phyloP scores from a whole-genome alignment of 2,797 vertebrate genomes.

The Lindbergichthys nudifrons region DNA sequence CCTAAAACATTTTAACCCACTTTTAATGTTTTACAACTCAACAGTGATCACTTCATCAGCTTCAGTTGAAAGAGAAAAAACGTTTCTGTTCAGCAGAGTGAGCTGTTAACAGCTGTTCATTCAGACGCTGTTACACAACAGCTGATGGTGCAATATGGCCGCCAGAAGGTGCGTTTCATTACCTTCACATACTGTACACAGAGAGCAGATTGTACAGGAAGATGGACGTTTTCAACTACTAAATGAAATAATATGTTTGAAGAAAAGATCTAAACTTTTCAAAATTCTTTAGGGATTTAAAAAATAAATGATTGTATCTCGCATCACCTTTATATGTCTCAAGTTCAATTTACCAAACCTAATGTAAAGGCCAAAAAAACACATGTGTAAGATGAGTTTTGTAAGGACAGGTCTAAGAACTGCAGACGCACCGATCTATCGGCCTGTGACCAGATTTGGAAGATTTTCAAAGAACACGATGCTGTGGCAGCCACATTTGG shows the following conservation, averaged over 20 bases:
- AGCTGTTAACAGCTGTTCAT: conserved; percentile 36
- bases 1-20: background rate
- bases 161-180: conserved; percentile 14
- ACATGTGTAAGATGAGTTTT: no score
- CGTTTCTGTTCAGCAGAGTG: conserved; percentile 14
- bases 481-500: no score
- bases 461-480: no score
- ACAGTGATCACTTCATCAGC: conserved; percentile 9
- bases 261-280: background rate
- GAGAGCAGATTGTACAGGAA: background rate
- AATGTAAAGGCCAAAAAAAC: no score
- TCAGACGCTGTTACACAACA: conserved; percentile 23
- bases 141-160: conserved; percentile 32
- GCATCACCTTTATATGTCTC: no score
- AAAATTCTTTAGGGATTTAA: background rate
- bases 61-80: background rate
- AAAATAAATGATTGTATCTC: background rate
- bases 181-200: background rate
- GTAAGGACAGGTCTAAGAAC: no score
- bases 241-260: background rate
- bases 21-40: background rate
- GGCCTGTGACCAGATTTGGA: no score
- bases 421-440: no score
- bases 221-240: background rate
- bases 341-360: no score